phyloP scores from a whole-genome alignment of 2,113 vertebrate species.

The Cygnus buccinator region DNA sequence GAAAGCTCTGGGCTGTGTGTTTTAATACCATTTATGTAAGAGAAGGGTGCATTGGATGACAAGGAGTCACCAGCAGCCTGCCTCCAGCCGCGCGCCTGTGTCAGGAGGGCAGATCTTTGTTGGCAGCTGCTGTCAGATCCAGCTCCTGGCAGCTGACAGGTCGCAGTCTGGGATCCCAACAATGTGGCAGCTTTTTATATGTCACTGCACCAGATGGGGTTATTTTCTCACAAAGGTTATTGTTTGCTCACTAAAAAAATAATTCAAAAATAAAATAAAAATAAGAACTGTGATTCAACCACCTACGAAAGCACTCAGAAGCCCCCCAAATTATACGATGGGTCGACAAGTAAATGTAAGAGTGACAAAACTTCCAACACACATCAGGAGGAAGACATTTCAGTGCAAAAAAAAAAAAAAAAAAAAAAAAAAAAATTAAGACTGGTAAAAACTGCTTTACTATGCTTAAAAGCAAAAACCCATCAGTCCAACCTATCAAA shows the following conservation, averaged over 20 bases:
- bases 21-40: not conserved
- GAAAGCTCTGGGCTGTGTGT: not conserved
- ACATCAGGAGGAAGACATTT: constrained; percentile 10
- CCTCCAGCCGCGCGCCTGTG: not conserved
- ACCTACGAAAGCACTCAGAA: constrained; percentile 17
- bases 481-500: not conserved
- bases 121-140: constrained; percentile 20
- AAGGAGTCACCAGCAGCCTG: not conserved
- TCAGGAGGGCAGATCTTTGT: not conserved
- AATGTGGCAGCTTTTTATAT: not conserved
- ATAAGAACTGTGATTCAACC: constrained; percentile 12
- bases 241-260: constrained; percentile 22
- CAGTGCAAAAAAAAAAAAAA: not conserved
- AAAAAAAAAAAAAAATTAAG: not conserved
- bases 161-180: not conserved
- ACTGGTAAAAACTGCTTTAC: not conserved
- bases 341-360: not conserved
- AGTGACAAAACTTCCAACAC: not conserved
- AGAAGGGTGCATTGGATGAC: not conserved
- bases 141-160: not conserved
- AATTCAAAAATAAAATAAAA: not conserved
- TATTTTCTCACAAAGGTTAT: constrained; percentile 38
- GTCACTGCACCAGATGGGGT: not conserved
- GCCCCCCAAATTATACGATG: not conserved
- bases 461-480: not conserved